Evolutionary conservation across 2,888 invertebrate genomes (phyloP).

Genomic region (Adelognathus sp.): DNA sequence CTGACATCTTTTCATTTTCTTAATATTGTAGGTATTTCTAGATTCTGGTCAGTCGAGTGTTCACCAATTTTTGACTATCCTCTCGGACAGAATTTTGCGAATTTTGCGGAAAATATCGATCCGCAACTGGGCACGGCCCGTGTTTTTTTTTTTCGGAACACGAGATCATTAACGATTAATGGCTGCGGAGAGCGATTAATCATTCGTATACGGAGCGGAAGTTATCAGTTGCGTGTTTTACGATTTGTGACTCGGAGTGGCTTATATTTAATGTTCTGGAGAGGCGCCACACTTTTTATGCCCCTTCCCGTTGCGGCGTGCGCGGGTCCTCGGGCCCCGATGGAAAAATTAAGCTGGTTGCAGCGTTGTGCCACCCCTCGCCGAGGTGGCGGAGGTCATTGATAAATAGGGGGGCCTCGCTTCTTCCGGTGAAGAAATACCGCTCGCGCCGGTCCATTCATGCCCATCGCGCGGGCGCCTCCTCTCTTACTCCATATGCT

Average conservation of each 20-base stretch:
- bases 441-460: conserved; percentile 74
- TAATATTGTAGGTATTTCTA: too few relatives aligned
- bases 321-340: conserved; percentile 18
- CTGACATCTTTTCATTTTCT: too few relatives aligned
- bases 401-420: conserved; percentile 71
- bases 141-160: too few relatives aligned
- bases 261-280: conserved; percentile 47
- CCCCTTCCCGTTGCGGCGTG: conserved; percentile 2
- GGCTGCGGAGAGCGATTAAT: conserved; percentile 24
- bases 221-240: conserved; percentile 55
- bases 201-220: conserved; percentile 36
- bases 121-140: too few relatives aligned
- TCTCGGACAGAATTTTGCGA: too few relatives aligned
- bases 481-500: conserved; percentile 40
- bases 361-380: conserved; percentile 47
- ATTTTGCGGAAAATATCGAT: too few relatives aligned
- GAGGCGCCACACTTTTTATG: conserved; percentile 54
- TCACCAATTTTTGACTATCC: too few relatives aligned
- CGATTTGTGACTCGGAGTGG: conserved; percentile 42
- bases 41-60: too few relatives aligned
- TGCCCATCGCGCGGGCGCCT: conserved; percentile 61
- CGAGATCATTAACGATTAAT: conserved; percentile 15
- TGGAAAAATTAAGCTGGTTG: conserved; percentile 46
- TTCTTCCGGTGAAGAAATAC: conserved; percentile 67
- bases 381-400: conserved; percentile 66